Base-by-base conservation (phyloP, 2,888 invertebrate genomes). In the Nymphalis c-album region DNA sequence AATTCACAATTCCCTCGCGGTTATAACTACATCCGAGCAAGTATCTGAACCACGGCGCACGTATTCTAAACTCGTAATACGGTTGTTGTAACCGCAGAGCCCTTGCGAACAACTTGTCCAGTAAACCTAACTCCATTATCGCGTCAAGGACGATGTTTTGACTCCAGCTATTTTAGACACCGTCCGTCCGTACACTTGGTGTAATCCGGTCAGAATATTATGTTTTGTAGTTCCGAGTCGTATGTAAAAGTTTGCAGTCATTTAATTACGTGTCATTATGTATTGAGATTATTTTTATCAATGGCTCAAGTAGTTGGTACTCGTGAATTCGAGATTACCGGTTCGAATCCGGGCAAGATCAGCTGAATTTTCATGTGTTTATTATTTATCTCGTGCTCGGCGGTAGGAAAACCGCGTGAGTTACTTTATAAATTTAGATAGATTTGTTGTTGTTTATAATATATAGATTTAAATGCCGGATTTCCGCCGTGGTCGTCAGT, bases 71-170 rank as follows among this genome's bases (percentile, higher is more conserved):
- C 76, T 78, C 72, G 62, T 78, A 78, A 78, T 76, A 77, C 67
- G 74, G 77, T 76, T 79, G 79, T 79, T 77, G 76, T 72, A 75
- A 75, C 73, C 73, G 72, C 80, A 76, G 77, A 75, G 78, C 79
- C 79, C 78, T 78, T 76, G 74, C 74, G 74, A 77, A 80, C 79
- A 80, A 83, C 82, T 87, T 80, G 84, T 84, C 79, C 79, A 80
- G 79, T 75, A 78, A 76, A 79, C 79, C 76, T 85, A 86, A 88
- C 82, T 87, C 81, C 81, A 88, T 89, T 90, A 89, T 75, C 78
- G 74, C 79, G 79, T 79, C 79, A 80, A 80, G 79, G 79, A 78
- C 76, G 76, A 76, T 82, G 83, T 87, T 88, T 85, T 85, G 84
- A 83, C 81, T 79, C 77, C 74, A 79, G 78, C 83, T 83, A 84